phyloP scores from a whole-genome alignment of 2,888 invertebrate genomes.

The Girardia tigrina region DNA sequence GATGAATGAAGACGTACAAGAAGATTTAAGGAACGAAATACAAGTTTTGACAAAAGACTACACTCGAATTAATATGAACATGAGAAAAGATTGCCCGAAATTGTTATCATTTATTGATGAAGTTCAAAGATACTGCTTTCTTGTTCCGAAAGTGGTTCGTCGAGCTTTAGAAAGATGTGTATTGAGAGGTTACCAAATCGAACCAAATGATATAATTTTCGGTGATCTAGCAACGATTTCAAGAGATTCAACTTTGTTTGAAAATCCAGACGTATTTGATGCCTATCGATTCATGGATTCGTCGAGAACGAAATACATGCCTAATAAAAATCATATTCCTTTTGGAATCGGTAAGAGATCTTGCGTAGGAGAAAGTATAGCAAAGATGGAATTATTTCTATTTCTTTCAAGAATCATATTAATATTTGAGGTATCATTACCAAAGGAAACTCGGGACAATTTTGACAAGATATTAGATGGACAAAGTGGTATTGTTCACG shows the following conservation, averaged over 20 bases:
- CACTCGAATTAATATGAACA: slow-evolving; percentile 14
- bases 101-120: slow-evolving; percentile 35
- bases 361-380: slow-evolving; percentile 35
- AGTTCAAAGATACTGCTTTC: slow-evolving; percentile 34
- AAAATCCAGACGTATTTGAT: slow-evolving; percentile 30
- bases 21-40: slow-evolving; percentile 36
- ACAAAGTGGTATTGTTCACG: neutral
- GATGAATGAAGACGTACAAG: slow-evolving; percentile 24
- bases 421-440: neutral
- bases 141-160: slow-evolving; percentile 33
- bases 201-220: slow-evolving; percentile 21
- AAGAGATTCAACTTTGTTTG: slow-evolving; percentile 33
- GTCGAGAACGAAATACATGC: neutral
- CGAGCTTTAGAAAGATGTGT: neutral
- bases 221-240: slow-evolving; percentile 25
- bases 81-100: slow-evolving; percentile 32
- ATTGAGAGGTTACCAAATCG: neutral
- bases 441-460: neutral
- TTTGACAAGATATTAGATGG: slow-evolving; percentile 4
- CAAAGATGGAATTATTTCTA: slow-evolving; percentile 36
- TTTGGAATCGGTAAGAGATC: slow-evolving; percentile 32
- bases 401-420: slow-evolving; percentile 33
- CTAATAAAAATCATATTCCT: slow-evolving; percentile 33
- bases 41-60: neutral
- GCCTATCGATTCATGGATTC: slow-evolving; percentile 33